A percentile compares a stretch with the other conserved stretches of the same genome.
Conservation (phyloP, 2,797 vertebrate species). For the Pseudomugil gertrudae region DNA sequence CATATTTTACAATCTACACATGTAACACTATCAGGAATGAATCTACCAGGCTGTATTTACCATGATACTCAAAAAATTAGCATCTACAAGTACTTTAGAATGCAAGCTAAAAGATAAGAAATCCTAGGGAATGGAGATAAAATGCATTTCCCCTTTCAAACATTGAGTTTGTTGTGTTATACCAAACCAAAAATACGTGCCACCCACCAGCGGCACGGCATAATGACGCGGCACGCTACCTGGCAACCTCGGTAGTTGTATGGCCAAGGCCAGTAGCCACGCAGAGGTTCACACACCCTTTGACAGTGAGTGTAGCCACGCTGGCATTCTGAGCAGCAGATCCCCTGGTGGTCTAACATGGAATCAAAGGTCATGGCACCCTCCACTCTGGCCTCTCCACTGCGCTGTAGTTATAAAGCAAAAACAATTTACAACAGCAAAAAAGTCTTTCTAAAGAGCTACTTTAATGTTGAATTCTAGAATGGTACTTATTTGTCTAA, state of each 20-base stretch:
- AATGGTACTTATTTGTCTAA: not conserved
- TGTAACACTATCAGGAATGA: conserved; percentile 32
- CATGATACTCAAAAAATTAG: conserved; percentile 39
- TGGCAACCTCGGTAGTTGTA: conserved; percentile 92
- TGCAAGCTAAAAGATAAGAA: conserved; percentile 20
- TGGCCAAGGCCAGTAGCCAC: conserved; percentile 89
- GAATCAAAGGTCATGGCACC: conserved; percentile 90
- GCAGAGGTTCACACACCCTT: conserved; percentile 90
- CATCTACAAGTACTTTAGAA: conserved; percentile 44
- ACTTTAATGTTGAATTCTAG: no score
- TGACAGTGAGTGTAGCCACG: conserved; percentile 92
- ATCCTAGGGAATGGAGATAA: not conserved
- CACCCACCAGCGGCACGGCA: conserved; percentile 98
- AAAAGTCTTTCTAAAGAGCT: not conserved
- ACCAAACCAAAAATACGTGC: conserved; percentile 91
- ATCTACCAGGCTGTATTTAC: conserved; percentile 25
- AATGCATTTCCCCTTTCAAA: conserved; percentile 1
- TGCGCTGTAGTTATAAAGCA: conserved; percentile 76
- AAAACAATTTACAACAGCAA: conserved; percentile 48
- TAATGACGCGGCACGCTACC: conserved; percentile 88
- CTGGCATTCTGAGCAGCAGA: conserved; percentile 92
- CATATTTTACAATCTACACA: conserved; percentile 20
- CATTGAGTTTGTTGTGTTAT: conserved; percentile 57
- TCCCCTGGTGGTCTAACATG: conserved; percentile 92
- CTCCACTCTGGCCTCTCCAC: conserved; percentile 82